Base-by-base conservation (phyloP, 2,113 vertebrate genomes). In the Gorsachius goisagi region DNA sequence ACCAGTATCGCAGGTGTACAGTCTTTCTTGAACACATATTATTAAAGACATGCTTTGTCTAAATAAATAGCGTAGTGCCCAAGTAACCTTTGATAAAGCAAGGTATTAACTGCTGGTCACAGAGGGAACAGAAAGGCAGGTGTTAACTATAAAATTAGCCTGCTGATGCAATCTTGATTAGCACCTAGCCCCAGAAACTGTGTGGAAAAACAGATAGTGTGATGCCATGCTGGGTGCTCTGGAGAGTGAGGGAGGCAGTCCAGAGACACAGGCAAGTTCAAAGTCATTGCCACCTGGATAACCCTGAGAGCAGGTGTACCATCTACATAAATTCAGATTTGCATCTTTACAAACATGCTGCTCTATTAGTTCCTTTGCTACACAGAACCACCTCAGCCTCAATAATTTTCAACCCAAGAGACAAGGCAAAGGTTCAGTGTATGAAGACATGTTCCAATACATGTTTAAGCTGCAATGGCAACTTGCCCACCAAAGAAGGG, bases 291-390 rank as follows among this genome's bases (percentile, higher is more conserved):
- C 41, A 21, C 45, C 41, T 2, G 3, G 9, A 14, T 27, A 82
- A 76, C 5, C 21, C 67, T 5, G 13, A 35, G 4, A 62, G 44
- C 6, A 30, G 24, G 13, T 0, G 0, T 19, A 39, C 18, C 3
- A 1, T 60, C 47, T 5, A 3, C 9, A 23, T 5, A 63, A 85
- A 92, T 63, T 50, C 88, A 85, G 26, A 66, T 41, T 39, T 4
- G 3, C 12, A 14, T 35, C 47, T 60, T 62, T 26, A 49, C 5
- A 72, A 16, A 59, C 3, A 3, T 21, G 16, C 33, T 88, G 47
- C 50, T 71, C 14, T 47, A 14, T 23, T 14, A 16, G 90, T 71
- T 83, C 33, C 20, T 55, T 80, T 27, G 35, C 26, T 7, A 45
- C 17, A 63, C 32, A 64, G 47, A 45, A n/a, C 18, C 56, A 71